Evolutionary conservation across 1,140 invertebrate species (phyloP).

Genomic region (Brachionus calyciflorus): DNA sequence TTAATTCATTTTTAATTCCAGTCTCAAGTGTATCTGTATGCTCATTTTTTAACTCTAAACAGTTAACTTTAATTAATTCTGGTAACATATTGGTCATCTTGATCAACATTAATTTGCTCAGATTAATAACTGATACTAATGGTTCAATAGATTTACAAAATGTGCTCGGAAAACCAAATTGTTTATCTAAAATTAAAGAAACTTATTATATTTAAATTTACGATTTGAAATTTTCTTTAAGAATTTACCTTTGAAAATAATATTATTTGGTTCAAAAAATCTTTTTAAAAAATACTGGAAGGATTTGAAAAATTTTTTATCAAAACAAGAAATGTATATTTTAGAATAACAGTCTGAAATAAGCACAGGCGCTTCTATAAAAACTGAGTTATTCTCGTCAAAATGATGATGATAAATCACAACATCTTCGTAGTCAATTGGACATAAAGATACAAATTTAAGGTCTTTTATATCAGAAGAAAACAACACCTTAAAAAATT

Average conservation of each 20-base stretch:
- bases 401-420: conserved; percentile 29
- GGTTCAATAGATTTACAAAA: neutral
- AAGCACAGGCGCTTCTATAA: neutral
- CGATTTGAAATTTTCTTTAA: neutral
- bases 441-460: conserved; percentile 8
- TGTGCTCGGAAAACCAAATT: conserved; percentile 12
- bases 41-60: neutral
- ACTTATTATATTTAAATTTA: neutral
- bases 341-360: neutral
- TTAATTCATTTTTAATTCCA: no score
- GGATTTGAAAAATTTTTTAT: neutral
- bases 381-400: neutral
- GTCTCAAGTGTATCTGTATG: neutral
- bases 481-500: conserved; percentile 1
- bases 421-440: neutral
- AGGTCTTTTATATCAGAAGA: neutral
- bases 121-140: neutral
- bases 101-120: neutral
- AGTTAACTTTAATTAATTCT: neutral
- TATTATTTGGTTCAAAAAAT: neutral
- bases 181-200: neutral
- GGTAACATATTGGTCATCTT: neutral
- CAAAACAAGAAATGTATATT: neutral
- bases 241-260: conserved; percentile 16
- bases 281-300: neutral